phyloP scores from a whole-genome alignment of 2,113 vertebrate species.

The Arvicanthis niloticus region DNA sequence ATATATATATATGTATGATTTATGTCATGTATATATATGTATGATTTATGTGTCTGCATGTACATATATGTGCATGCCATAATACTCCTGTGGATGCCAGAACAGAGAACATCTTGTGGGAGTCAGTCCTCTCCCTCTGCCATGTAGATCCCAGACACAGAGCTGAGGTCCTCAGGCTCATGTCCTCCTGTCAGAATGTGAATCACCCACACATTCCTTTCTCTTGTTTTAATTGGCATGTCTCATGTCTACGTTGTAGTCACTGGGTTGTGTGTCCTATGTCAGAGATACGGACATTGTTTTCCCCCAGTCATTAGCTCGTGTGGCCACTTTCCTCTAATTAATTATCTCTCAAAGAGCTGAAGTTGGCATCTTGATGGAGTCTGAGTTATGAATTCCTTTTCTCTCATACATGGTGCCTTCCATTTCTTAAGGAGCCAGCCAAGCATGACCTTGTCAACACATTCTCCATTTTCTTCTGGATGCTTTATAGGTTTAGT shows the following conservation, averaged over 20 bases:
- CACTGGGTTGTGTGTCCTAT: background rate
- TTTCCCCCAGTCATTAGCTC: background rate
- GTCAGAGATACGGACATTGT: background rate
- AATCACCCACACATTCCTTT: background rate
- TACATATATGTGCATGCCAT: background rate
- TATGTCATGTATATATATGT: background rate
- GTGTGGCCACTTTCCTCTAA: background rate
- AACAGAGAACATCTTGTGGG: background rate
- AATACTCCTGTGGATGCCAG: background rate
- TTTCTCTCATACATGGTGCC: background rate
- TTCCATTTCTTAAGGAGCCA: slow-evolving; percentile 28
- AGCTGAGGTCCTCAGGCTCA: background rate
- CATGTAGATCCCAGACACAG: background rate
- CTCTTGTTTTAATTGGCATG: background rate
- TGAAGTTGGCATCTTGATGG: background rate
- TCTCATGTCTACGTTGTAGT: background rate
- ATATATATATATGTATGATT: background rate
- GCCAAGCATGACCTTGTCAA: background rate
- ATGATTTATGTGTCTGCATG: background rate
- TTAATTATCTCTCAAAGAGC: slow-evolving; percentile 17
- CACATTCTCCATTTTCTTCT: background rate
- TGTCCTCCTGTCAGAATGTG: background rate
- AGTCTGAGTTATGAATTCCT: background rate
- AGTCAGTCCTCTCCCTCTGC: too few species aligned
- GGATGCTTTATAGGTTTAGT: background rate